Base-by-base conservation (phyloP, 2,113 vertebrate species). In the Abramis brama region DNA sequence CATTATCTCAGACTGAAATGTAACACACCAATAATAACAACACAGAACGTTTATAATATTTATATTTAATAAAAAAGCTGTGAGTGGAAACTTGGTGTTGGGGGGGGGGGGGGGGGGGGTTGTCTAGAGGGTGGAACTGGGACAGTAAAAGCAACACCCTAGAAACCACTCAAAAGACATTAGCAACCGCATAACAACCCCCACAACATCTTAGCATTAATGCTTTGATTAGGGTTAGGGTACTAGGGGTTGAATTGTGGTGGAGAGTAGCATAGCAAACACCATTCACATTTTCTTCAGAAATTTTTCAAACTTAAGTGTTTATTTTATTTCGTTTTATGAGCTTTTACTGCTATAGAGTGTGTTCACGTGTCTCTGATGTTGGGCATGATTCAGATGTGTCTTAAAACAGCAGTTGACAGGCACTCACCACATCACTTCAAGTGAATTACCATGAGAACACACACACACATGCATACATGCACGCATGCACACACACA, bases 401-500 rank as follows among this genome's bases (percentile, higher is more conserved):
- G 62, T 21, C n/a, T 30, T 62, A 25, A 64, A 27, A 64, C 60
- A 64, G n/a, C 64, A 87, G 68, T 71, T 75, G 86, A 50, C 86
- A 45, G 13, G 11, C 45, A 45, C 76, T 87, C 59, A 81, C 36
- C 68, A 84, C 43, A 5, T 50, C 23, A 30, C 79, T 78, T 21
- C 74, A 76, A 60, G 2, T 68, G 45, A 76, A 66, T 82, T 77
- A 11, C 52, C 30, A 75, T 45, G 79, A 87, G 87, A 87, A 83
- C 57, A 80, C 66, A 79, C 83, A 76, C 82, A 25, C 5, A 70
- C 87, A 91, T n/a, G n/a, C n/a, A n/a, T n/a, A n/a, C n/a, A n/a
- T n/a, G 88, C 59, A 76, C 57, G 17, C 77, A 60, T 45, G 71
- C 60, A 81, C 57, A 83, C 82, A 25, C 5, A 70, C 87, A 91